These are phyloP conservation scores for Hemichromis elongatus DNA, from an alignment of 2,113 vertebrate species.

Conservation along the genomic window DNA sequence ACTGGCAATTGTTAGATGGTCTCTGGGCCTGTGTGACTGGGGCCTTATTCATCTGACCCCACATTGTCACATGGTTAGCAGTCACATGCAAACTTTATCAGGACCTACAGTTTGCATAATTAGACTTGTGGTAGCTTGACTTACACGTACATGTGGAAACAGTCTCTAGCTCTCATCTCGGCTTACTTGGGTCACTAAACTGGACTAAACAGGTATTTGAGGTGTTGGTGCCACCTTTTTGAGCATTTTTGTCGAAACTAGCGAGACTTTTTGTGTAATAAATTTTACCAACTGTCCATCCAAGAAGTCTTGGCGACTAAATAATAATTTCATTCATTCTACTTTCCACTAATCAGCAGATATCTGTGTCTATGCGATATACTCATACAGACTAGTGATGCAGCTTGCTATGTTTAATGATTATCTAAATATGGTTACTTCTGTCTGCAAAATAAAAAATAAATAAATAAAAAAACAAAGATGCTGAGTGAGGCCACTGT, in stretches of 20 bases:
- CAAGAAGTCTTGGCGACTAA: background rate
- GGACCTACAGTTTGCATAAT: background rate
- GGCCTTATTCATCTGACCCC: background rate
- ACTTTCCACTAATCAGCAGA: background rate
- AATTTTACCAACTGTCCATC: background rate
- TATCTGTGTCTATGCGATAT: background rate
- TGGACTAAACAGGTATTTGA: background rate
- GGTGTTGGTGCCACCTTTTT: background rate
- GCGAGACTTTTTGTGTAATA: background rate
- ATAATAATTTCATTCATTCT: background rate
- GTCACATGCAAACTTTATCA: background rate
- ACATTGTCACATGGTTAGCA: background rate
- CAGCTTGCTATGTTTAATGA: background rate
- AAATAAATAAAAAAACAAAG: rapidly evolving
- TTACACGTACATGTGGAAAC: background rate
- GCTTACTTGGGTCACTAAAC: background rate
- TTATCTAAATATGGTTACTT: background rate
- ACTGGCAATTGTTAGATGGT: background rate
- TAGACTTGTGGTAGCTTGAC: background rate
- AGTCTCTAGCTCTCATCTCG: background rate
- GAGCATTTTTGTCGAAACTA: background rate
- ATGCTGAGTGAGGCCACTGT: background rate
- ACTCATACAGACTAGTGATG: background rate
- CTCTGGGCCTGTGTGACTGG: background rate
- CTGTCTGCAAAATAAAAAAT: background rate